A percentile compares a stretch with the other conserved stretches of the same genome.
These are phyloP conservation scores for Cephus spinipes DNA, from an alignment of 2,888 invertebrate genomes.

Conservation along the genomic window DNA sequence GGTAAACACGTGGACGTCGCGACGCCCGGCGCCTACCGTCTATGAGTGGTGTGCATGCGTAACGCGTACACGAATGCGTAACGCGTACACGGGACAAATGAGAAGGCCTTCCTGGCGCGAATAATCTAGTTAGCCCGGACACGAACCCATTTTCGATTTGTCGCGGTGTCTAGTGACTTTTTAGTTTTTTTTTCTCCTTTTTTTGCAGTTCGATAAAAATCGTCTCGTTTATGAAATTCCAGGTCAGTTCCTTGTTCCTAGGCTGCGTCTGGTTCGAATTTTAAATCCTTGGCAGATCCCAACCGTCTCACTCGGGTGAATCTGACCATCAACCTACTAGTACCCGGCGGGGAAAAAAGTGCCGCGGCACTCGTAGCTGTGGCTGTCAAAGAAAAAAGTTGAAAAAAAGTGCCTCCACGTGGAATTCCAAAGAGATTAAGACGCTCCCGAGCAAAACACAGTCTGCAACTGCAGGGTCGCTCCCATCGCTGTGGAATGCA, in stretches of 20 bases:
- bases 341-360: background rate
- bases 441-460: slow-evolving; percentile 33
- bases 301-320: background rate
- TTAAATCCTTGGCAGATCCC: background rate
- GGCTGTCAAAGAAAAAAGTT: background rate
- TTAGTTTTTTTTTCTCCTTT: background rate
- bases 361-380: background rate
- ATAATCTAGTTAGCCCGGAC: background rate
- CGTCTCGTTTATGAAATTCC: background rate
- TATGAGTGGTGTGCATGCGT: background rate
- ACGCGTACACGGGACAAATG: background rate
- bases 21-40: background rate
- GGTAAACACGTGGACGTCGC: slow-evolving; percentile 7
- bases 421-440: slow-evolving; percentile 40
- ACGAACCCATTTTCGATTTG: no score
- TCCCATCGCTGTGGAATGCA: slow-evolving; percentile 52
- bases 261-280: background rate
- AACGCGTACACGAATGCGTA: background rate
- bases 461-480: slow-evolving; percentile 27
- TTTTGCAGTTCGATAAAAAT: background rate
- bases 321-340: background rate
- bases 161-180: background rate
- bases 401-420: background rate
- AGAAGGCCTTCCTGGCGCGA: background rate
- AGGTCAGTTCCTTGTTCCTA: background rate